A percentile compares a stretch with the other conserved stretches of the same genome.
These are phyloP conservation scores for Napeogenes inachia DNA, from an alignment of 2,888 invertebrate species.

Conservation along the genomic window DNA sequence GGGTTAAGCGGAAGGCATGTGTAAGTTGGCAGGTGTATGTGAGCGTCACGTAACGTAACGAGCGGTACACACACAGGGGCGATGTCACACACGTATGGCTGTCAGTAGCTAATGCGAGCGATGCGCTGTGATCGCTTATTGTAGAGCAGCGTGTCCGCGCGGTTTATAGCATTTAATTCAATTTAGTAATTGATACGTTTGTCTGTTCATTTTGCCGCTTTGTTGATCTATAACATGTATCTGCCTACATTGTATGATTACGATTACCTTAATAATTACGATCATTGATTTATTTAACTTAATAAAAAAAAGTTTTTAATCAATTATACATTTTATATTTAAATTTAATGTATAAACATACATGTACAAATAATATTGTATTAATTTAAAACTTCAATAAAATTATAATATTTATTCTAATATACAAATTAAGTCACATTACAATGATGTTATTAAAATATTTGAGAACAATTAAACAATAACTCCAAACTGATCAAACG, in stretches of 20 bases:
- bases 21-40: constrained; percentile 57
- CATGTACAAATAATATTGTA: too few species aligned
- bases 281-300: not conserved
- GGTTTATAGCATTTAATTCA: constrained; percentile 75
- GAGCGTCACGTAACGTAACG: constrained; percentile 74
- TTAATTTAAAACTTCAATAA: too few species aligned
- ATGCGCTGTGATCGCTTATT: constrained; percentile 73
- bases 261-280: not conserved
- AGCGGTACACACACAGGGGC: constrained; percentile 50
- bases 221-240: constrained; percentile 20
- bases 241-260: not conserved
- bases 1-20: constrained; percentile 40
- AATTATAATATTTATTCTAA: too few species aligned
- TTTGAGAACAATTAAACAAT: not conserved
- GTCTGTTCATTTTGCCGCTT: constrained; percentile 57
- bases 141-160: constrained; percentile 65
- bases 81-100: constrained; percentile 51
- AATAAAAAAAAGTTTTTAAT: constrained; percentile 10
- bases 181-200: constrained; percentile 76
- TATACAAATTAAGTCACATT: too few species aligned
- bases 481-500: constrained; percentile 10
- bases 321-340: too few species aligned
- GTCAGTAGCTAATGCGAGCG: constrained; percentile 76
- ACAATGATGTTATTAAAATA: too few species aligned
- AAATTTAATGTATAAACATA: too few species aligned